These are phyloP conservation scores for Nebria salina DNA, from an alignment of 2,888 invertebrate species.

Conservation along the genomic window DNA sequence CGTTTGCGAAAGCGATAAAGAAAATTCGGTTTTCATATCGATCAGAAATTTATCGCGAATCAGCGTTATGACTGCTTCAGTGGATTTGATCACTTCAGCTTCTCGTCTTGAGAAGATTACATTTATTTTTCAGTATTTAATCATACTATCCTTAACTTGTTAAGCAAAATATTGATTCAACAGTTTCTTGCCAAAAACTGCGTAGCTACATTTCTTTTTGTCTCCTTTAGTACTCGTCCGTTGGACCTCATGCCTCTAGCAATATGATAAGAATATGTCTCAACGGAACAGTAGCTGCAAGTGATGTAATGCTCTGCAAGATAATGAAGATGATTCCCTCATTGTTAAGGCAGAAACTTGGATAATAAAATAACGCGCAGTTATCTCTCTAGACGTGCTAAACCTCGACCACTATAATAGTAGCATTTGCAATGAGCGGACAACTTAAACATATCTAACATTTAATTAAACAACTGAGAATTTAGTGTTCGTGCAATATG, in stretches of 20 bases:
- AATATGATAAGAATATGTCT: constrained; percentile 39
- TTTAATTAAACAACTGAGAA: no score
- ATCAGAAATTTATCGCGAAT: constrained; percentile 29
- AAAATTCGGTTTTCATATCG: constrained; percentile 31
- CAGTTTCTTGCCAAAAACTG: no score
- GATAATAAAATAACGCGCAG: constrained; percentile 38
- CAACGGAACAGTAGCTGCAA: constrained; percentile 17
- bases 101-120: not conserved
- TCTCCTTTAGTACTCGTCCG: no score
- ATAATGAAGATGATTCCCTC: constrained; percentile 58
- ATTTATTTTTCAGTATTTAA: not conserved
- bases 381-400: constrained; percentile 18
- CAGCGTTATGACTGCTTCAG: constrained; percentile 3
- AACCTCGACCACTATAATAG: not conserved
- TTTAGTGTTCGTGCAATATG: no score
- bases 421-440: not conserved
- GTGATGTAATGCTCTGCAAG: constrained; percentile 42
- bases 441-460: not conserved
- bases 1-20: constrained; percentile 35
- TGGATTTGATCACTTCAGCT: not conserved
- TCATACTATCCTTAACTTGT: not conserved
- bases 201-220: no score
- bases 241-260: constrained; percentile 13
- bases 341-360: constrained; percentile 49
- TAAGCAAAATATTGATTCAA: not conserved